Conservation (phyloP, 2,113 vertebrate genomes). For the Petrocephalus microphthalmus region DNA sequence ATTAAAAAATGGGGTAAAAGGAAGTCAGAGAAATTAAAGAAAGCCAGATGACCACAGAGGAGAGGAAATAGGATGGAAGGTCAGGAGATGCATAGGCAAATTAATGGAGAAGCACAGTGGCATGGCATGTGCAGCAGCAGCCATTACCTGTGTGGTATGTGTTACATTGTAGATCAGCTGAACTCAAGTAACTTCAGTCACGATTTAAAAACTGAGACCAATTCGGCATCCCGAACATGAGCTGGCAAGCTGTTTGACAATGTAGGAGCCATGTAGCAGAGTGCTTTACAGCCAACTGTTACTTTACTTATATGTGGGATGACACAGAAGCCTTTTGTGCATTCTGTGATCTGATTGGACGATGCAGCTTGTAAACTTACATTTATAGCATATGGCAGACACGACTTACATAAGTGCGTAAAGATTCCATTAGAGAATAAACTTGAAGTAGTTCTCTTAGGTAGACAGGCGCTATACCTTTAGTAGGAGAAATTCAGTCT, state of each 20-base stretch:
- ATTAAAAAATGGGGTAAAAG: background rate
- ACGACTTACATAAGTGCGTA: background rate
- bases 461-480: too few relatives aligned
- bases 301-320: background rate
- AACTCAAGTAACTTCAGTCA: too few relatives aligned
- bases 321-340: background rate
- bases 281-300: too few relatives aligned
- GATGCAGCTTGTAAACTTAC: background rate
- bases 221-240: background rate
- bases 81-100: too few relatives aligned
- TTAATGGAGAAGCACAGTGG: too few relatives aligned
- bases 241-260: background rate
- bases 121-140: too few relatives aligned
- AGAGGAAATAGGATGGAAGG: background rate
- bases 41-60: background rate
- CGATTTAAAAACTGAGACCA: too few relatives aligned
- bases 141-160: too few relatives aligned
- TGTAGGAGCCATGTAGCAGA: too few relatives aligned
- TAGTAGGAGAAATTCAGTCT: too few relatives aligned
- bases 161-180: too few relatives aligned
- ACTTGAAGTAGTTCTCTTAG: too few relatives aligned
- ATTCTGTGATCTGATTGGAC: background rate
- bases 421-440: background rate
- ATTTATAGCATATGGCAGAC: background rate
- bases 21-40: background rate